Base-by-base conservation (phyloP, 1,140 invertebrate species). In the Magallana ariakensis region DNA sequence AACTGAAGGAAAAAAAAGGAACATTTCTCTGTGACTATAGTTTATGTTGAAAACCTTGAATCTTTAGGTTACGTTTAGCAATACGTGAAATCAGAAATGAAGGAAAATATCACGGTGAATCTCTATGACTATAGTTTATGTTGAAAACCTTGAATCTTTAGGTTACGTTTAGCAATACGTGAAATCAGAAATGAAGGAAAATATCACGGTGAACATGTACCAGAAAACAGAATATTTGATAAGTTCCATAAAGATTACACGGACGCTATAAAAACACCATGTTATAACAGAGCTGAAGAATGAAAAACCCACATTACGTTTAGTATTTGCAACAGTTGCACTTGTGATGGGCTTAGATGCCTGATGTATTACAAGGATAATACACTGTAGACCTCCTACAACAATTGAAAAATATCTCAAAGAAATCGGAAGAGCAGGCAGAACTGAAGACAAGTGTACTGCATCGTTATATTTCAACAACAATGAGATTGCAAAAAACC, bases 331-430 rank as follows among this genome's bases (percentile, higher is more conserved):
- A 11, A 89, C 89, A 60, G 89, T 89, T 66, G 89, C 89, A 55
- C 84, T 89, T 10, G 89, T 87, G 13, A 89, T 89, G 89, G 86
- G 86, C 11, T 57, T 86, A 56, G 89, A 91, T 90, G 85, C 89
- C 6, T 82, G 86, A 53, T n/a, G 11, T 54, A 85, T 90, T 53
- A 9, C 58, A 8, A 80, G 87, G 7, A 81, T 91, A 1, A 87
- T 90, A 62, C 90, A 90, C 60, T 87, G 33, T 19, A 46, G 85
- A 62, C 86, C 90, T 22, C 90, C 88, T 15, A 90, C 89, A 60
- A 88, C 85, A 53, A n/a, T 90, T 13, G 86, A 91, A 75, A 82
- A 86, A 54, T 91, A 88, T 80, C 26, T 90, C 5, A 89, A 90
- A 80, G 90, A 90, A 70, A 86, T 88, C 26, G 90, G 90, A 7